Percentiles rank a stretch among this genome's conserved stretches.
Evolutionary conservation across 2,113 vertebrate species (phyloP).

Genomic region (Cygnus buccinator): DNA sequence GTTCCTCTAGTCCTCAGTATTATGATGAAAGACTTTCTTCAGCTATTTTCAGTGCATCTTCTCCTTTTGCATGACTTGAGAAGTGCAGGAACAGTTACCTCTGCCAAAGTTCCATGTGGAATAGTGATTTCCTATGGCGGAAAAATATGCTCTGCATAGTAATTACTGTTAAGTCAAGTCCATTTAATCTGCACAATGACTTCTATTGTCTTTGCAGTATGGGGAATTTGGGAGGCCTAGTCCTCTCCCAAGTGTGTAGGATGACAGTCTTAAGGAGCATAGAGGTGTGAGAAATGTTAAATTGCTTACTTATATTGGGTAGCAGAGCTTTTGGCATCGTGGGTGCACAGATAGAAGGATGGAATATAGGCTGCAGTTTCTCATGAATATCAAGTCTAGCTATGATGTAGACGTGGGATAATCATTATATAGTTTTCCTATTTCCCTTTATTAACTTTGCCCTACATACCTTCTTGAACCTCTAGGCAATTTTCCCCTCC

Average conservation of each 20-base stretch:
- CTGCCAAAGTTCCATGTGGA: conserved; percentile 70
- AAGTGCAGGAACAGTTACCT: conserved; percentile 5
- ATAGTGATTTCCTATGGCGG: conserved; percentile 70
- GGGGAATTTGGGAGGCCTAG: conserved; percentile 22
- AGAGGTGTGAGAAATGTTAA: background rate
- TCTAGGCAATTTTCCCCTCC: background rate
- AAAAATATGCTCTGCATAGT: conserved; percentile 57
- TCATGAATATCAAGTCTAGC: background rate
- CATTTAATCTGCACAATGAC: conserved; percentile 43
- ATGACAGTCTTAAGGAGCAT: background rate
- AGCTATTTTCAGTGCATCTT: conserved; percentile 11
- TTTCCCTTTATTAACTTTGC: conserved; percentile 14
- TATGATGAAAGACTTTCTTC: background rate
- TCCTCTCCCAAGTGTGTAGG: background rate
- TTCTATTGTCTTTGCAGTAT: conserved; percentile 29
- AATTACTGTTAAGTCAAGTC: conserved; percentile 61
- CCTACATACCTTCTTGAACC: background rate
- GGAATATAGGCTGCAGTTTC: conserved; percentile 48
- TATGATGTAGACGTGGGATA: background rate
- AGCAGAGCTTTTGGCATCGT: conserved; percentile 30
- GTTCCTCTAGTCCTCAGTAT: background rate
- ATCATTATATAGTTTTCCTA: background rate
- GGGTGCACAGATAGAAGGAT: conserved; percentile 13
- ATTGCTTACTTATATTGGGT: conserved; percentile 38
- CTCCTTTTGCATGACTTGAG: conserved; percentile 29